Conservation (phyloP, 2,113 vertebrate species). For the Bombycilla garrulus region DNA sequence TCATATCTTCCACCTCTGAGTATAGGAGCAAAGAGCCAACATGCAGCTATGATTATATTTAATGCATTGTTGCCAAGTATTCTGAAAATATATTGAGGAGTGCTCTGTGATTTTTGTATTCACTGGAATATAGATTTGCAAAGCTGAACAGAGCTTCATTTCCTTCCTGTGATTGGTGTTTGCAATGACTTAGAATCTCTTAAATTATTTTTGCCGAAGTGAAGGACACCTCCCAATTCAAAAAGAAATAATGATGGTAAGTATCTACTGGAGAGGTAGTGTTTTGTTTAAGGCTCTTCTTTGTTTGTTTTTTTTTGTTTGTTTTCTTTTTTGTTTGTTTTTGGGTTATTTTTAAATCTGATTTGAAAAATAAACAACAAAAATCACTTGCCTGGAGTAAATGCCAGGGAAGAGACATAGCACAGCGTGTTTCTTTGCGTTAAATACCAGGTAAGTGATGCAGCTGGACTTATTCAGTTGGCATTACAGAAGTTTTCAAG, state of each 20-base stretch:
- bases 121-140: neutral
- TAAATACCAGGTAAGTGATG: neutral
- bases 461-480: neutral
- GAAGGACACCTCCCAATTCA: neutral
- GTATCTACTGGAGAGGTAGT: neutral
- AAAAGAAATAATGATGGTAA: neutral
- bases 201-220: neutral
- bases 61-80: neutral
- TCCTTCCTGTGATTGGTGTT: neutral
- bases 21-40: neutral
- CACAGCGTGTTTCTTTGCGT: neutral
- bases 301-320: neutral
- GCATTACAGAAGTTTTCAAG: neutral
- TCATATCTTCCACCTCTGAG: constrained; percentile 3
- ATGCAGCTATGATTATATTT: neutral
- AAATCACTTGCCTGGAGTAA: neutral
- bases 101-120: neutral
- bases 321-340: neutral
- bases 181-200: neutral
- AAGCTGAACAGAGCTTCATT: neutral
- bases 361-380: neutral
- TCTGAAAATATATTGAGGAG: neutral
- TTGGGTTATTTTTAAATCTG: neutral
- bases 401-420: neutral
- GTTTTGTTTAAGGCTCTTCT: neutral